Evolutionary conservation across 2,797 vertebrate genomes (phyloP).

Genomic region (Microchirus variegatus): DNA sequence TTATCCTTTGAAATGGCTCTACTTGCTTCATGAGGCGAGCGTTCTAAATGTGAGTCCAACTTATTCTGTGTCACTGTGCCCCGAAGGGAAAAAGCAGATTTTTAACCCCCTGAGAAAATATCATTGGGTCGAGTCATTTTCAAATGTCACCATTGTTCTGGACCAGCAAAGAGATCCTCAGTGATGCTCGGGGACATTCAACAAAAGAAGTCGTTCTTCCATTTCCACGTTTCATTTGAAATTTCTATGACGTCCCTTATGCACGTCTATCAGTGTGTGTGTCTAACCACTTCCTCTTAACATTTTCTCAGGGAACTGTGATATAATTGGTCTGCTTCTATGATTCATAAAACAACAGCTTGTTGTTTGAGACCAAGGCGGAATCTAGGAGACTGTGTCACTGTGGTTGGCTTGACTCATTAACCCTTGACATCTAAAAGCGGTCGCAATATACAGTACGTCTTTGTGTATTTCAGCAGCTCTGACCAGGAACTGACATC

Average conservation of each 20-base stretch:
- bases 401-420: constrained; percentile 14
- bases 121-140: constrained; percentile 1
- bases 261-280: not conserved
- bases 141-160: constrained; percentile 26
- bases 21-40: too few species aligned
- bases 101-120: constrained; percentile 27
- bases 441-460: constrained; percentile 37
- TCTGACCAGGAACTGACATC: constrained; percentile 10
- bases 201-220: constrained; percentile 17
- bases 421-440: constrained; percentile 41
- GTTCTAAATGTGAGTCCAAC: not conserved
- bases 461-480: constrained; percentile 31
- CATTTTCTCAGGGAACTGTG: constrained; percentile 12
- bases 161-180: constrained; percentile 21
- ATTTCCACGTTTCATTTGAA: constrained; percentile 26
- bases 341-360: constrained; percentile 26
- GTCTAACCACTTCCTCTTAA: constrained; percentile 19
- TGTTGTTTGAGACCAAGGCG: constrained; percentile 30
- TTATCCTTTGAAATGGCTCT: too few species aligned
- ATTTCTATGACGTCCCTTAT: constrained; percentile 21
- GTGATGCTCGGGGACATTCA: constrained; percentile 9
- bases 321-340: not conserved
- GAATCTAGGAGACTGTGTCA: constrained; percentile 12
- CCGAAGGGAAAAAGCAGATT: constrained; percentile 15
- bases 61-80: constrained; percentile 14